A percentile compares a stretch with the other conserved stretches of the same genome.
phyloP scores from a whole-genome alignment of 2,888 invertebrate species.

The Cataglyphis altisquamis region DNA sequence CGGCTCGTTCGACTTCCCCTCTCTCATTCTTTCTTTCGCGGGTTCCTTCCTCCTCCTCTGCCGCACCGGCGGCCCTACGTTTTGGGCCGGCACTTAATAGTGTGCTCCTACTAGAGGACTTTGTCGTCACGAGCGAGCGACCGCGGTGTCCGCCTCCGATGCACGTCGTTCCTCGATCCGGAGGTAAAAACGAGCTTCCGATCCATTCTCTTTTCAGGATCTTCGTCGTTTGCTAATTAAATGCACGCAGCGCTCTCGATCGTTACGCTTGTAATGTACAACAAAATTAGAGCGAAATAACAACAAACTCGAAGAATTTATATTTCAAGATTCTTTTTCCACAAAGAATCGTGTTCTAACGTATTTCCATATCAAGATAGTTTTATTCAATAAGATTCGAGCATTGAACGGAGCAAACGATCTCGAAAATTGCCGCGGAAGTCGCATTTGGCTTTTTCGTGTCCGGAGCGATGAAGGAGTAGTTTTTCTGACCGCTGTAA shows the following conservation, averaged over 20 bases:
- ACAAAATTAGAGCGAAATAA: not conserved
- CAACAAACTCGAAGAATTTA: not conserved
- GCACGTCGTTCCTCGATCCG: conserved; percentile 32
- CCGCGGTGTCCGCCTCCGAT: conserved; percentile 12
- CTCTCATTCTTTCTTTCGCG: conserved; percentile 51
- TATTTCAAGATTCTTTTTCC: not conserved
- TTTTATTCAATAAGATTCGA: not conserved
- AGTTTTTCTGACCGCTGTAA: conserved; percentile 49
- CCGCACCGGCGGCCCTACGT: conserved; percentile 46
- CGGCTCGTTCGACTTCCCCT: conserved; percentile 59
- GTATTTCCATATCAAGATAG: not conserved
- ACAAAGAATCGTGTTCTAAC: not conserved
- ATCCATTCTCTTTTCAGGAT: conserved; percentile 1
- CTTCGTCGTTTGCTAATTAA: not conserved
- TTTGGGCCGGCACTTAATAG: conserved; percentile 45
- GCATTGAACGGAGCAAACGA: not conserved
- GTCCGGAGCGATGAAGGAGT: conserved; percentile 9
- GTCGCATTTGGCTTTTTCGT: conserved; percentile 21
- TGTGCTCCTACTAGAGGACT: conserved; percentile 40
- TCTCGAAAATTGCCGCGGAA: conserved; percentile 22
- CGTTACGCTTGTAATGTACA: not conserved
- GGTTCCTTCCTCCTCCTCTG: conserved; percentile 38
- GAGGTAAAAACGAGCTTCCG: conserved; percentile 43
- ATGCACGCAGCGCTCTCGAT: not conserved
- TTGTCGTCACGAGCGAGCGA: conserved; percentile 14